These are phyloP conservation scores for Drosophila mojavensis DNA, from an alignment of 1,140 invertebrate genomes.

Conservation along the genomic window DNA sequence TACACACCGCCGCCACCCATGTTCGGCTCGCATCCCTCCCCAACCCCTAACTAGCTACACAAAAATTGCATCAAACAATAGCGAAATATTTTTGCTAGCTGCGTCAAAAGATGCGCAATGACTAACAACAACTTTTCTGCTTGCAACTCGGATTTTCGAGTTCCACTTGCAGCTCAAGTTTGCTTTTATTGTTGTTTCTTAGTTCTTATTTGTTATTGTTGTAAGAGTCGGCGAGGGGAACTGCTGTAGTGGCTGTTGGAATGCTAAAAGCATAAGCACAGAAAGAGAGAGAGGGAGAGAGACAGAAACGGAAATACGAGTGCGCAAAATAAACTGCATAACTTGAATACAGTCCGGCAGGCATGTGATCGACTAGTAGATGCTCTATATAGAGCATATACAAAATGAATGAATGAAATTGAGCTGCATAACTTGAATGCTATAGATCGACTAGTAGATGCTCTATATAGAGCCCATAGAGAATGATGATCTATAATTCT, in stretches of 20 bases:
- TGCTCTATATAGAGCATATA: background rate
- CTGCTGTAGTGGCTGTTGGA: constrained; percentile 26
- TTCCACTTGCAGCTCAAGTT: constrained; percentile 61
- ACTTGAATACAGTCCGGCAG: constrained; percentile 3
- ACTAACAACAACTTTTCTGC: constrained; percentile 48
- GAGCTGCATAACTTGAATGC: too few relatives aligned
- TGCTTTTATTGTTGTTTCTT: constrained; percentile 33
- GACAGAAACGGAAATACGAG: constrained; percentile 10
- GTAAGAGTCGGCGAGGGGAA: background rate
- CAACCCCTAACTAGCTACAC: background rate
- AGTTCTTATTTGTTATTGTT: constrained; percentile 22
- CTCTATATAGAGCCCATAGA: too few relatives aligned
- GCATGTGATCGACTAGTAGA: background rate
- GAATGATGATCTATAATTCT: too few relatives aligned
- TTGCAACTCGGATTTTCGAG: constrained; percentile 60
- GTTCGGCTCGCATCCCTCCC: background rate
- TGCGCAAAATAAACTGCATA: constrained; percentile 43
- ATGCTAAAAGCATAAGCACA: constrained; percentile 45
- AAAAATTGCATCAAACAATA: constrained; percentile 63
- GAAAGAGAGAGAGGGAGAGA: constrained; percentile 19
- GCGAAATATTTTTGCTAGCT: constrained; percentile 60
- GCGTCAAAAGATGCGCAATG: constrained; percentile 41
- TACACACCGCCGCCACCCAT: background rate
- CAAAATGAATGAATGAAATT: too few relatives aligned
- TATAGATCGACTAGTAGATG: too few relatives aligned